Percentiles rank a stretch among this genome's conserved stretches.
Evolutionary conservation across 2,797 vertebrate genomes (phyloP).

Genomic region (Atherinosoma microstoma): DNA sequence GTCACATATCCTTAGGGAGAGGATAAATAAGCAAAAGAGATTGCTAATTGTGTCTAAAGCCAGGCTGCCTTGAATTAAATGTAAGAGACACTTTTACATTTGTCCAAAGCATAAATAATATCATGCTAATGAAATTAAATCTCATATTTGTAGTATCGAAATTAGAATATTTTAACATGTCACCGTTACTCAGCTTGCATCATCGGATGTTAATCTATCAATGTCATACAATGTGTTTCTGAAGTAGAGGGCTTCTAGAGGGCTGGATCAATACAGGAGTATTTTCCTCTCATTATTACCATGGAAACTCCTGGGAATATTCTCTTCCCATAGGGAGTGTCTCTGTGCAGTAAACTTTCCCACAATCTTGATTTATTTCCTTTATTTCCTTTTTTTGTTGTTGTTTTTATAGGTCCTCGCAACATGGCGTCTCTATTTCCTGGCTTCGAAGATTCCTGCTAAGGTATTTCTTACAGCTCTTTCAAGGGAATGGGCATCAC

Average conservation of each 20-base stretch:
- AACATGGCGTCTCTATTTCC: slow-evolving; percentile 88
- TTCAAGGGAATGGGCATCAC: background rate
- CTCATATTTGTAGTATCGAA: slow-evolving; percentile 24
- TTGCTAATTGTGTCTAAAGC: slow-evolving; percentile 25
- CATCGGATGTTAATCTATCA: slow-evolving; percentile 35
- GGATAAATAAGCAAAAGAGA: slow-evolving; percentile 30
- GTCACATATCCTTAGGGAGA: slow-evolving; percentile 13
- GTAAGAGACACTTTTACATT: slow-evolving; percentile 23
- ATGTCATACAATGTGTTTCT: slow-evolving; percentile 39
- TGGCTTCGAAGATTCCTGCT: slow-evolving; percentile 84
- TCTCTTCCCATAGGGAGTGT: slow-evolving; percentile 25
- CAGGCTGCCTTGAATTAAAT: slow-evolving; percentile 31
- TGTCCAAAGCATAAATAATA: slow-evolving; percentile 29
- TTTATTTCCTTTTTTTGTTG: slow-evolving; percentile 23
- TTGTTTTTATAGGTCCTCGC: slow-evolving; percentile 81
- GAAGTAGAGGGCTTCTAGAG: slow-evolving; percentile 57
- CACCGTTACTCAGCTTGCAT: slow-evolving; percentile 15
- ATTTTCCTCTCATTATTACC: slow-evolving; percentile 54
- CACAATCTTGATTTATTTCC: slow-evolving; percentile 34
- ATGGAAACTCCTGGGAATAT: slow-evolving; percentile 58
- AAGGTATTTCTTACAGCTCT: slow-evolving; percentile 68
- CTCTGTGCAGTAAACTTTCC: slow-evolving; percentile 54
- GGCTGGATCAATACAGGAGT: slow-evolving; percentile 61
- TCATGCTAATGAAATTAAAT: slow-evolving; percentile 32
- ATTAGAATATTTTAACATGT: slow-evolving; percentile 33